Conservation (phyloP, 2,888 invertebrate species). For the Hypomecis punctinalis region DNA sequence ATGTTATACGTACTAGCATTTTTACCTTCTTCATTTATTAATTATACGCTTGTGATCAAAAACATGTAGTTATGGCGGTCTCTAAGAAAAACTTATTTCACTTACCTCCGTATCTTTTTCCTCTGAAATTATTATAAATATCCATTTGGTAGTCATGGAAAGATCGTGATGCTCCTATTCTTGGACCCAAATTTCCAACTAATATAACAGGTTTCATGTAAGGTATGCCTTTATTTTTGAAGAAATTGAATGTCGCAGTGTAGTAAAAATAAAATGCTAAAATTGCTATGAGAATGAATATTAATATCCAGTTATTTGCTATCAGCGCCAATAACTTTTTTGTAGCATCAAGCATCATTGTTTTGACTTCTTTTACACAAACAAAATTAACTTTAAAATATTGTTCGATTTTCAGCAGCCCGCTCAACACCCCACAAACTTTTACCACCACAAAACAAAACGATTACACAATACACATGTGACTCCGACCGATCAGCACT, state of each 20-base stretch:
- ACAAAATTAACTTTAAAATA: background rate
- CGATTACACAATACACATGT: background rate
- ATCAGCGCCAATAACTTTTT: constrained; percentile 59
- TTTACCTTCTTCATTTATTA: too few species aligned
- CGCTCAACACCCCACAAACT: background rate
- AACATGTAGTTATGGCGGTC: too few species aligned
- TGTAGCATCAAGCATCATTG: constrained; percentile 56
- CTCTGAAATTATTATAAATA: constrained; percentile 77
- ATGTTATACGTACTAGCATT: too few species aligned
- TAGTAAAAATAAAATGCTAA: constrained; percentile 71
- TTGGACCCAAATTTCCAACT: constrained; percentile 76
- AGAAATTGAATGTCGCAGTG: constrained; percentile 75
- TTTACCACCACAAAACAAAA: background rate
- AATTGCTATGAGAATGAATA: constrained; percentile 60
- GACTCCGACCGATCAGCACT: too few species aligned
- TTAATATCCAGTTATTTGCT: constrained; percentile 68
- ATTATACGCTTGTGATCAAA: too few species aligned
- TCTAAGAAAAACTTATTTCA: constrained; percentile 20
- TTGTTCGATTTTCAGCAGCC: background rate
- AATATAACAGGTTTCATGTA: constrained; percentile 76
- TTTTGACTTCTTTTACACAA: background rate
- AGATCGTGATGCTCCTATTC: constrained; percentile 71
- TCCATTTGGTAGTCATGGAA: constrained; percentile 78
- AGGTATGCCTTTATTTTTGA: constrained; percentile 75
- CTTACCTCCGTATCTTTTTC: constrained; percentile 77